Percentiles rank a stretch among this genome's conserved stretches.
phyloP scores from a whole-genome alignment of 1,140 invertebrate species.

The Acyrthosiphon pisum region DNA sequence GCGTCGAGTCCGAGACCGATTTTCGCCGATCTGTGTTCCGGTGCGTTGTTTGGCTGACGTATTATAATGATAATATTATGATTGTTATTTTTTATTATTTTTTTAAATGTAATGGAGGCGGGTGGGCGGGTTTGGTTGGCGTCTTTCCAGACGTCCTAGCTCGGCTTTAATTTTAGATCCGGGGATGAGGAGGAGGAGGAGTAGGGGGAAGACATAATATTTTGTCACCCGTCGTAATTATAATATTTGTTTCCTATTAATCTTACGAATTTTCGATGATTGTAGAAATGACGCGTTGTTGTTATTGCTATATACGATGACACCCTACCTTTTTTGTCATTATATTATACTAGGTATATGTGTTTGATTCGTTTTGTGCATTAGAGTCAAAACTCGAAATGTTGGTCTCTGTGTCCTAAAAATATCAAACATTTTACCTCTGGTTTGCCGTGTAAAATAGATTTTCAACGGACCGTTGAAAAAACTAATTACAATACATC shows the following conservation, averaged over 20 bases:
- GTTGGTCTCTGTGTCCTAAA: background rate
- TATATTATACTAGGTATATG: background rate
- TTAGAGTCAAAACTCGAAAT: background rate
- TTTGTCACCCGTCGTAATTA: background rate
- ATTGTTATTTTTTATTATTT: background rate
- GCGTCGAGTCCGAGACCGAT: background rate
- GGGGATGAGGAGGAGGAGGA: background rate
- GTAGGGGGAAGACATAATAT: background rate
- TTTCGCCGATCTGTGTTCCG: background rate
- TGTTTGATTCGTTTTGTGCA: background rate
- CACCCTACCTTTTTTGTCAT: background rate
- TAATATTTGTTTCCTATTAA: background rate
- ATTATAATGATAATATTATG: background rate
- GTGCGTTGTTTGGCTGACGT: background rate
- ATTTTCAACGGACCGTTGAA: background rate
- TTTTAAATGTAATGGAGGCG: background rate
- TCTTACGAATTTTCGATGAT: background rate
- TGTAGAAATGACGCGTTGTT: background rate
- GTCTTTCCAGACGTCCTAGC: background rate
- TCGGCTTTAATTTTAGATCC: conserved; percentile 54
- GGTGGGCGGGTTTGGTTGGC: background rate
- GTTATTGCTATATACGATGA: background rate
- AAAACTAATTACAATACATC: background rate
- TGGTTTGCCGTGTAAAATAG: background rate
- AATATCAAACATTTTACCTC: background rate